Base-by-base conservation (phyloP, 2,888 invertebrate genomes). In the Furcula furcula region DNA sequence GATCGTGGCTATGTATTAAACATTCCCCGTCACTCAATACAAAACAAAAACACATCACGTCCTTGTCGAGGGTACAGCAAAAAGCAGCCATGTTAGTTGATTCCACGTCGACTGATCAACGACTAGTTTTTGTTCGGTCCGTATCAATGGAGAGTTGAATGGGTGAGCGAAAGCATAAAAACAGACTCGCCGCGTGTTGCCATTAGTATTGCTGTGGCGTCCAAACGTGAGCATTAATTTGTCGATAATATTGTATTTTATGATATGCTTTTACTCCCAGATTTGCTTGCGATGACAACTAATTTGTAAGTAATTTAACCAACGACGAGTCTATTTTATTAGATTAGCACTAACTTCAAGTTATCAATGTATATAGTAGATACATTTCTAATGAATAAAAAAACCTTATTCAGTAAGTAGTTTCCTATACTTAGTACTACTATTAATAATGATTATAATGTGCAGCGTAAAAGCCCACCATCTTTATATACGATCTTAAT, bases 131-230 rank as follows among this genome's bases (percentile, higher is more conserved):
- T 86, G 65, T 64, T 32, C 22, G 29, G 31, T 37, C 54, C 35
- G 84, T 77, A 82, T 86, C 85, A 85, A 86, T 86, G 87, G 83
- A 76, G 65, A 75, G 69, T 67, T 84, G 83, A 84, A 86, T 86
- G 86, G 71, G 65, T 56, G 46, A 51, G 51, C 46, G 58, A 46
- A 29, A 36, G 39, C 28, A 55, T 70, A 85, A 87, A 85, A 87
- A 85, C 74, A 57, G 65, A 61, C 56, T 55, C 74, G 74, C 81
- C 76, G 79, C 84, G 85, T 87, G 86, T 81, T 79, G 71, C 63
- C 79, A 85, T 87, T 85, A 87, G 85, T 88, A 87, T 87, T 76
- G 76, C 62, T 67, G 71, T 70, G 70, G 74, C 66, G 64, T 71
- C 58, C 77, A 71, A 75, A 76, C 80, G 81, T 78, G 74, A 82